Evolutionary conservation across 1,140 invertebrate genomes (phyloP), one percentile per base, ranked within the genome.

Genomic region (Varroa destructor): DNA sequence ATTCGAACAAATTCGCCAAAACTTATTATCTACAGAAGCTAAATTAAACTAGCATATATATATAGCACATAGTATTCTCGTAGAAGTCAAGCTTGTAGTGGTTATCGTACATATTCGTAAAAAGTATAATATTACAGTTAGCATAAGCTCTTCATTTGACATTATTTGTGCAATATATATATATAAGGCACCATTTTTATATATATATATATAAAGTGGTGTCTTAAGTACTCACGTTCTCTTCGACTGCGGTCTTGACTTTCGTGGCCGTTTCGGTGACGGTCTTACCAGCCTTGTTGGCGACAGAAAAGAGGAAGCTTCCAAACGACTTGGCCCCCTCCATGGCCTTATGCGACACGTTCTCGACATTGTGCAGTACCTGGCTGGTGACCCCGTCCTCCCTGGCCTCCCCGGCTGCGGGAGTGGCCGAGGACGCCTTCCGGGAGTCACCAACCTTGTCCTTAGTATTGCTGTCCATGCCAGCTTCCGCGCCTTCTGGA

Each of bases 211-310:
- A 25, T 25, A 25, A 25, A 25, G 25, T 25, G 25, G 25, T 25
- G 25, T 25, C 25, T 8, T 51, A 51, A 5, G 46, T 55, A 86
- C 87, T 89, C 81, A 95, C 91, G 81, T 93, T 95, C 83, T 95
- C 90, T 81, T 94, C 92, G 72, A 95, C 91, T 76, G 89, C 90
- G 80, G 93, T 90, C 84, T 95, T 95, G 76, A 97, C 89, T 81
- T 95, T 93, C 74, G 86, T 91, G 72, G 88, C 86, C 74, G 87
- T 88, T 79, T 89, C 86, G 71, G 83, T 85, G 0, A 88, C 86
- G 57, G 84, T 86, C 77, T 86, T 85, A 37, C 89, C 89, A 72
- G 90, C 90, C 83, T 92, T 92, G 79, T 89, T 91, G 51, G 90
- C 89, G 74, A 89, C 89, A 75, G 89, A 90, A 81, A 89, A 92